Percentiles rank a stretch among this genome's conserved stretches.
These are phyloP conservation scores for Dysidea cf. avara DNA, from an alignment of 37 sponge, comb jelly and placozoan genomes.

Conservation along the genomic window DNA sequence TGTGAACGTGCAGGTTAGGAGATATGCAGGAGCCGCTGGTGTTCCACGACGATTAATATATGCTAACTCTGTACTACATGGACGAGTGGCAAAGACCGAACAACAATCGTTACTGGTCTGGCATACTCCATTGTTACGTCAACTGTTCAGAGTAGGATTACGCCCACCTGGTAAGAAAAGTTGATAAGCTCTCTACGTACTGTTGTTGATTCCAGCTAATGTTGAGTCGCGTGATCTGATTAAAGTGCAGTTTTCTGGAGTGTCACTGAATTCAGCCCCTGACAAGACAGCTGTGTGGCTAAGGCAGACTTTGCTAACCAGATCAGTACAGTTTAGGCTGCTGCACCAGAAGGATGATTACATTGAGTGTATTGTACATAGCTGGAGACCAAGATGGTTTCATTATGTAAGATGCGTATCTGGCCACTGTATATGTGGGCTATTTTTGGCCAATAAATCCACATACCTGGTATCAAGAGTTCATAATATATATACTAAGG, in stretches of 20 bases:
- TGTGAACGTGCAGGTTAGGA: constrained; percentile 6
- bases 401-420: no score
- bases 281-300: constrained; percentile 14
- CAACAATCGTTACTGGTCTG: constrained; percentile 40
- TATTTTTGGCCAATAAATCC: no score
- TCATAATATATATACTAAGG: no score
- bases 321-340: constrained; percentile 26
- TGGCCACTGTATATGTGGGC: no score
- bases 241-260: constrained; percentile 39
- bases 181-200: background rate
- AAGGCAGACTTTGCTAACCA: background rate
- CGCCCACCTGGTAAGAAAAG: constrained; percentile 29
- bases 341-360: constrained; percentile 1
- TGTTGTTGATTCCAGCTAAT: background rate
- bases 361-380: constrained; percentile 26
- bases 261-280: constrained; percentile 13
- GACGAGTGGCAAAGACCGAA: constrained; percentile 9
- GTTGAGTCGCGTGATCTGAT: constrained; percentile 14
- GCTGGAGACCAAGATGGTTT: no score
- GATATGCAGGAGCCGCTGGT: background rate
- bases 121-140: constrained; percentile 34
- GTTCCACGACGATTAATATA: constrained; percentile 10
- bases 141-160: constrained; percentile 4
- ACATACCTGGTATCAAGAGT: no score
- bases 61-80: constrained; percentile 4